Evolutionary conservation across 2,888 invertebrate species (phyloP), one percentile per base, ranked within the genome.

Genomic region (Limulus polyphemus): DNA sequence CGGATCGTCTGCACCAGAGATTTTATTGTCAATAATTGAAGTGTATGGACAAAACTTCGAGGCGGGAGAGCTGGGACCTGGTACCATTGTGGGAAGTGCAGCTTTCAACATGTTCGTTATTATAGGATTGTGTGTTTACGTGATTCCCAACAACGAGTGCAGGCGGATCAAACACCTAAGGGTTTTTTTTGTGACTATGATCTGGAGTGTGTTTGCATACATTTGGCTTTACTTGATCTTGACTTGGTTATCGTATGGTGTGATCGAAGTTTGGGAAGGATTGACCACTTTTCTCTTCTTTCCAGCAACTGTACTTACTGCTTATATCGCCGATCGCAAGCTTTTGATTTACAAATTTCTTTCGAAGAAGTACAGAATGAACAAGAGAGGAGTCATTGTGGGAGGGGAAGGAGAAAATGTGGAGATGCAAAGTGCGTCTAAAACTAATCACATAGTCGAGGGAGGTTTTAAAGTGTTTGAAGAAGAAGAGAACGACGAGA

Each of bases 91-190:
- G 60, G 99, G 99, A 55, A 93, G 93, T 11, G 99, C 99, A 46
- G 99, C 99, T 57, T 99, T 98, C 79, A 99, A 99, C 76, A 81
- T 99, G 64, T 95, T 99, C 78, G 90, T 99, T 71, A 99, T 99
- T 74, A 98, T 97, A 69, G 90, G 94, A 58, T 83, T 99, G 68
- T 99, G 98, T 80, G 82, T 99, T 60, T 80, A 32, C 32, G 32
- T 32, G 32, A 32, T 32, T 32, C 97, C 97, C 1, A 83, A 85
- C 67, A 90, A 88, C 13, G 93, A 97, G 78, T 85, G 86, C 60
- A 81, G 95, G 13, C 88, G 87, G 74, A 94, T 97, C 69, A 95
- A 94, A 77, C 97, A 98, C 80, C 81, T 97, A 62, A 82, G 94
- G 63, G 99, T 99, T 62, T 99, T 99, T 79, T 88, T 97, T 75